These are phyloP conservation scores for Trachelus troglodyta DNA, from an alignment of 2,888 invertebrate genomes.

Conservation along the genomic window DNA sequence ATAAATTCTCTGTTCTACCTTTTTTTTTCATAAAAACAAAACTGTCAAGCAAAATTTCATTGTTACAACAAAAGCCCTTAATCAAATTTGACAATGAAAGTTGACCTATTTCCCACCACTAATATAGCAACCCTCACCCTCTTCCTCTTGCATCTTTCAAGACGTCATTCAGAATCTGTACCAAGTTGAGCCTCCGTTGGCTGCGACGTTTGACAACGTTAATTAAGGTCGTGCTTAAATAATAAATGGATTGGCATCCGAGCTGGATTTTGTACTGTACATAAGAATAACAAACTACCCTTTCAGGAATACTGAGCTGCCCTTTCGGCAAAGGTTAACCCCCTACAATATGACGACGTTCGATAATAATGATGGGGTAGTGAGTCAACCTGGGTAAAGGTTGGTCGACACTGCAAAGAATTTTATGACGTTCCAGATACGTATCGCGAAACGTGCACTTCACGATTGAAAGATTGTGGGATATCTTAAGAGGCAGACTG, in stretches of 20 bases:
- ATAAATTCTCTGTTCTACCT: too few species aligned
- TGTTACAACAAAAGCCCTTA: slow-evolving; percentile 20
- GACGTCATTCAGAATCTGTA: slow-evolving; percentile 13
- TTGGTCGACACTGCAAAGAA: background rate
- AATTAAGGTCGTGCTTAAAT: slow-evolving; percentile 40
- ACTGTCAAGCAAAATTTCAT: background rate
- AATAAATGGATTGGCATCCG: slow-evolving; percentile 25
- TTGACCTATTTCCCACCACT: slow-evolving; percentile 28
- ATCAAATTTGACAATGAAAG: slow-evolving; percentile 42
- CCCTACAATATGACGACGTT: background rate
- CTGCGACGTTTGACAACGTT: slow-evolving; percentile 37
- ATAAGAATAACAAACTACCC: background rate
- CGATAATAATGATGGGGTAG: background rate
- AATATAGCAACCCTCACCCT: slow-evolving; percentile 38
- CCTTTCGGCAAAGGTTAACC: background rate
- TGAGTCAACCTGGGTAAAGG: background rate
- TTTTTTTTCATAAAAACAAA: background rate
- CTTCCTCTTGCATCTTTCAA: slow-evolving; percentile 44
- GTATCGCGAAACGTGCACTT: background rate
- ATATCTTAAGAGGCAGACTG: background rate
- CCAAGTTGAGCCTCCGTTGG: background rate
- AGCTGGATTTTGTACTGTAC: background rate
- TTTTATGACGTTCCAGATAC: background rate
- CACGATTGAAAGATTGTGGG: background rate
- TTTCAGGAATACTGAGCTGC: background rate